phyloP scores from a whole-genome alignment of 2,797 vertebrate species.

The Clangula hyemalis region DNA sequence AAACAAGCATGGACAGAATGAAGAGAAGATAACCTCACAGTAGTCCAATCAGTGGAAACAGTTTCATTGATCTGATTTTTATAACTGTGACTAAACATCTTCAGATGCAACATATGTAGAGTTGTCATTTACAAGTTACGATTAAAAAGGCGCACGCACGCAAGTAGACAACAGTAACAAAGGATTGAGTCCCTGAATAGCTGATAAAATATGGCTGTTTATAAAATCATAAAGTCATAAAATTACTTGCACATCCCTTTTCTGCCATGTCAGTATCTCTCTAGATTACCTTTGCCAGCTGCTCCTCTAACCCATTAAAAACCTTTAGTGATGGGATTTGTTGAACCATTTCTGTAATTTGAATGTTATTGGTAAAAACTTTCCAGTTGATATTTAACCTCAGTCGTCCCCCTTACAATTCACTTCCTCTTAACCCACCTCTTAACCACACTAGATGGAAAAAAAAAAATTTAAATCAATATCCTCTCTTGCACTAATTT shows the following conservation, averaged over 20 bases:
- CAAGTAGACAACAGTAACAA: neutral
- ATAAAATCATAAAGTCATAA: neutral
- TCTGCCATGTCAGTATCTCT: neutral
- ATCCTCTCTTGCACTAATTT: neutral
- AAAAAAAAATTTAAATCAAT: neutral
- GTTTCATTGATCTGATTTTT: neutral
- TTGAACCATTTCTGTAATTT: neutral
- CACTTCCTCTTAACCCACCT: neutral
- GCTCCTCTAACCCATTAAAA: neutral
- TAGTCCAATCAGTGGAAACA: neutral
- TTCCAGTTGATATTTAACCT: neutral
- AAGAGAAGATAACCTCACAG: neutral
- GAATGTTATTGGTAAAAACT: neutral
- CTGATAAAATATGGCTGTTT: neutral
- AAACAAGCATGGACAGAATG: neutral
- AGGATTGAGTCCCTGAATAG: neutral
- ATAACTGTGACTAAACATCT: neutral
- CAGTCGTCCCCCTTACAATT: neutral
- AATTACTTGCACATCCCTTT: neutral
- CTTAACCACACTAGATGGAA: neutral
- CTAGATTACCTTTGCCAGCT: neutral
- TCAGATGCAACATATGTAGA: neutral
- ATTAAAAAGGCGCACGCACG: neutral
- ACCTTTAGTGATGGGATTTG: neutral
- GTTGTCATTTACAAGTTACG: neutral